These are phyloP conservation scores for Leguminivora glycinivorella DNA, from an alignment of 1,140 invertebrate genomes.

Conservation along the genomic window DNA sequence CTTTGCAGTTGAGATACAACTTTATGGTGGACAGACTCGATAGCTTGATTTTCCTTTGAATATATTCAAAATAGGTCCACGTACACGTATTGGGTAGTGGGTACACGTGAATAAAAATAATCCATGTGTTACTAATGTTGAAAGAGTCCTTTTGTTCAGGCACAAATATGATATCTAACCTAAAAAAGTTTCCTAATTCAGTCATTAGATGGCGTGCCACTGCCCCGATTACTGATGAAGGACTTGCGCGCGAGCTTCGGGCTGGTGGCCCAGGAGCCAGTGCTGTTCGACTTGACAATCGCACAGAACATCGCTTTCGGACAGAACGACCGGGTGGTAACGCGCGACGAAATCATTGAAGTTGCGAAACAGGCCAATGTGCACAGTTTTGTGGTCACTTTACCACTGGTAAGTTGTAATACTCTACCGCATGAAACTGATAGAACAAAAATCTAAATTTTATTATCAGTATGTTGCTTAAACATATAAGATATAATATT, in stretches of 20 bases:
- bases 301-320: constrained; percentile 88
- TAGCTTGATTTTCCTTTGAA: too few relatives aligned
- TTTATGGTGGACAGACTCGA: too few relatives aligned
- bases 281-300: constrained; percentile 86
- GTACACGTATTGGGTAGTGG: too few relatives aligned
- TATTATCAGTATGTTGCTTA: too few relatives aligned
- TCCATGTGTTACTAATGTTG: too few relatives aligned
- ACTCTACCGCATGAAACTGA: too few relatives aligned
- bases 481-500: too few relatives aligned
- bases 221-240: constrained; percentile 73
- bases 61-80: too few relatives aligned
- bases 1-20: too few relatives aligned
- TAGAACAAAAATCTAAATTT: too few relatives aligned
- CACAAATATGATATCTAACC: neutral
- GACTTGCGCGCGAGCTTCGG: constrained; percentile 82
- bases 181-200: constrained; percentile 32
- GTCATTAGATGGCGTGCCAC: constrained; percentile 68
- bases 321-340: constrained; percentile 78
- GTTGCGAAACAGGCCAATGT: constrained; percentile 87
- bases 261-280: constrained; percentile 88
- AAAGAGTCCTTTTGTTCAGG: too few relatives aligned
- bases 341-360: constrained; percentile 81
- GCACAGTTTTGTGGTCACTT: constrained; percentile 83
- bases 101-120: too few relatives aligned
- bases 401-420: constrained; percentile 80